Evolutionary conservation across 2,888 invertebrate species (phyloP), one percentile per base, ranked within the genome.

Genomic region (Embidobia sp.): DNA sequence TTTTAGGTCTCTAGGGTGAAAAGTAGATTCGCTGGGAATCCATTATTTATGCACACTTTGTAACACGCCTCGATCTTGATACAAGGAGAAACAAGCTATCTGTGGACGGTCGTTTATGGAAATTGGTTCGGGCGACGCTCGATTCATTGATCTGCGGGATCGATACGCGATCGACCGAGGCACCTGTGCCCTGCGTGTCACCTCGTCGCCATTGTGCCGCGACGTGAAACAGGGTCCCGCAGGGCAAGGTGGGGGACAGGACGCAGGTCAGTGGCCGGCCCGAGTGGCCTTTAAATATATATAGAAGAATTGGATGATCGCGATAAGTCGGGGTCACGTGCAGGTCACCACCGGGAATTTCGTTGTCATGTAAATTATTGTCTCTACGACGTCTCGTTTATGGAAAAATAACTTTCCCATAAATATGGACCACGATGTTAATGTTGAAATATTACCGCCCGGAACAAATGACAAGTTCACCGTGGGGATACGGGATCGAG

Each of bases 331-430:
- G 81, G 85, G 83, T 85, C 85, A 82, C 82, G 82, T 80, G 80
- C 83, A 83, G 83, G 87, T 87, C 84, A 85, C 80, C 81, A 78
- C 55, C 79, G 80, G 82, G 85, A 84, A 86, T 86, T 84, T 86
- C 81, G 85, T 87, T 88, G 88, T 88, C 87, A 88, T 88, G 88
- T 87, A 88, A 89, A 88, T 89, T 83, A 85, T 83, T 78, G 83
- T 84, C 84, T 83, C 81, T 16, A 19, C 78, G 64, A 64, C 59
- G 64, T 78, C 73, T 74, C 59, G 73, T 53, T 73, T 69, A 69
- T 63, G 51, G 67, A 73, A 77, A 73, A 73, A 73, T 77, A 67
- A 66, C 57, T 37, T 64, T 59, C 63, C 48, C 70, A 63, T 59
- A 75, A 69, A 66, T 73, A 73, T 42, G 37, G 42, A 51, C 49